phyloP scores from a whole-genome alignment of 2,888 invertebrate genomes.

The Cataglyphis albicans region DNA sequence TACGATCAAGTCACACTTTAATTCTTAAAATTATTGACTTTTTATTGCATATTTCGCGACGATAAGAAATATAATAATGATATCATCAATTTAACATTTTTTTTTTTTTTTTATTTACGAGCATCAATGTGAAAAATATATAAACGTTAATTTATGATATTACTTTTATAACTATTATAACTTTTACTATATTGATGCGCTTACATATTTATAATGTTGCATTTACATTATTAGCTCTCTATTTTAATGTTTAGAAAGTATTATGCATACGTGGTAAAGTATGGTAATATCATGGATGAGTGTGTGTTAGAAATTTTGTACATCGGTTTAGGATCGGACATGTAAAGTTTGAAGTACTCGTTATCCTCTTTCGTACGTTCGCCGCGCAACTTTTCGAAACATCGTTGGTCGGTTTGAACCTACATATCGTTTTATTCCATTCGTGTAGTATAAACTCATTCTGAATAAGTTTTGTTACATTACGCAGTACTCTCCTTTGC shows the following conservation, averaged over 20 bases:
- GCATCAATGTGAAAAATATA: neutral
- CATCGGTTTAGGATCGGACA: slow-evolving; percentile 54
- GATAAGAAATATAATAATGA: neutral
- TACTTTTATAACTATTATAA: neutral
- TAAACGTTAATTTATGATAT: neutral
- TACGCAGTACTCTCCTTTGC: neutral
- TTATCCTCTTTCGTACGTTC: slow-evolving; percentile 54
- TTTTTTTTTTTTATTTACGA: neutral
- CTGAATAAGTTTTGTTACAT: slow-evolving; percentile 17
- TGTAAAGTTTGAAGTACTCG: slow-evolving; percentile 55
- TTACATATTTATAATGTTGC: slow-evolving; percentile 4
- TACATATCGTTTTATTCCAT: slow-evolving; percentile 42
- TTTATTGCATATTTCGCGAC: neutral
- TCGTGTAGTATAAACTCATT: slow-evolving; percentile 33
- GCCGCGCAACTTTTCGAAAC: slow-evolving; percentile 50
- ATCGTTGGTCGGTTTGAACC: slow-evolving; percentile 45
- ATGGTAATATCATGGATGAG: slow-evolving; percentile 45
- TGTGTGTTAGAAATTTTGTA: slow-evolving; percentile 53
- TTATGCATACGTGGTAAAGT: slow-evolving; percentile 43
- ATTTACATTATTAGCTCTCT: slow-evolving; percentile 8
- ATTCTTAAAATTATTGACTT: neutral
- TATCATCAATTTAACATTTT: neutral
- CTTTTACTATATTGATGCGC: neutral
- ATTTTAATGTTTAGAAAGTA: slow-evolving; percentile 36
- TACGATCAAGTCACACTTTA: neutral